Conservation (phyloP, 2,888 invertebrate genomes). For the Mythimna vitellina region DNA sequence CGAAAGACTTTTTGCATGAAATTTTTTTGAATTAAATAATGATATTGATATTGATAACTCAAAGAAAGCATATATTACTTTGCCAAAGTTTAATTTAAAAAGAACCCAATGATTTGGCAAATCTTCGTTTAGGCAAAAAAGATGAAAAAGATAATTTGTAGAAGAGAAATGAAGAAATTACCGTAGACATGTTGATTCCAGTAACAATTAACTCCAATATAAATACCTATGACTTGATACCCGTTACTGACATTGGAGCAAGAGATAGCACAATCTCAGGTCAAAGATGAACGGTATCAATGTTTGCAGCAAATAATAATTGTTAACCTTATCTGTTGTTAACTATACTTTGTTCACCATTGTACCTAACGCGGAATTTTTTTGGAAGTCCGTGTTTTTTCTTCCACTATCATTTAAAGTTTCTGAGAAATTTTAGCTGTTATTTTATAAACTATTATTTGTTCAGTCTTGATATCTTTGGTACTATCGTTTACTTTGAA, state of each 20-base stretch:
- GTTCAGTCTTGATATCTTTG: neutral
- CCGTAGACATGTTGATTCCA: neutral
- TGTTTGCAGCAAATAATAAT: constrained; percentile 67
- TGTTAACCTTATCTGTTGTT: constrained; percentile 56
- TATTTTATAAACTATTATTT: constrained; percentile 3
- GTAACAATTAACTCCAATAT: constrained; percentile 30
- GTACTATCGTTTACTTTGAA: neutral
- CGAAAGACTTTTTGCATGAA: neutral
- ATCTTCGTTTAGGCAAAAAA: neutral
- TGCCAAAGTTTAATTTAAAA: too few relatives aligned
- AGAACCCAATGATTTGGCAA: too few relatives aligned
- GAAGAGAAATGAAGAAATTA: constrained; percentile 4
- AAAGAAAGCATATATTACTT: neutral
- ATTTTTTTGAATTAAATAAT: neutral
- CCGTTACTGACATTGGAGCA: constrained; percentile 60
- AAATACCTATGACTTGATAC: constrained; percentile 50
- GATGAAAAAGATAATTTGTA: neutral
- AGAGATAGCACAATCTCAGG: constrained; percentile 71
- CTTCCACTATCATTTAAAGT: neutral
- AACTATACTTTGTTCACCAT: constrained; percentile 54
- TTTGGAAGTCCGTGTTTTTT: constrained; percentile 12
- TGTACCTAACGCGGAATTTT: constrained; percentile 47
- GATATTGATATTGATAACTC: neutral
- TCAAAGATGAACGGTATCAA: constrained; percentile 71
- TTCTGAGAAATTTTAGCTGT: constrained; percentile 13